Evolutionary conservation across 2,797 vertebrate species (phyloP).

Genomic region (Siniperca scherzeri): DNA sequence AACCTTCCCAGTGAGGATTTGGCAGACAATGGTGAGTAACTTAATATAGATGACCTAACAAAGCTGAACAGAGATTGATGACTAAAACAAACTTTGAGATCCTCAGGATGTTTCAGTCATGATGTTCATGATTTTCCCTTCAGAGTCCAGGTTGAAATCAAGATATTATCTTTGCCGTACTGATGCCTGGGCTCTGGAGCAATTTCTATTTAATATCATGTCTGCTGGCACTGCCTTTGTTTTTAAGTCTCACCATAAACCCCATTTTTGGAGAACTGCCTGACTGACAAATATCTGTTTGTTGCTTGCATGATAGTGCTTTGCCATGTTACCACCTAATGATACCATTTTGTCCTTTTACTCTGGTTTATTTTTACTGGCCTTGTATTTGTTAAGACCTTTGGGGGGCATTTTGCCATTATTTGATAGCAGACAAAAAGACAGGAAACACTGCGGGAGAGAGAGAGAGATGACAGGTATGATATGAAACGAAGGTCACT

Average conservation of each 20-base stretch:
- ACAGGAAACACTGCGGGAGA: background rate
- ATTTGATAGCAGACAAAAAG: background rate
- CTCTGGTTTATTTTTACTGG: background rate
- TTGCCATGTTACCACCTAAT: background rate
- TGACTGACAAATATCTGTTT: no score
- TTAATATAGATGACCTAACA: constrained; percentile 34
- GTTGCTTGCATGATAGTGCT: background rate
- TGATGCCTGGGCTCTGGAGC: background rate
- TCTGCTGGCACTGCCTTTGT: background rate
- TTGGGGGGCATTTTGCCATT: background rate
- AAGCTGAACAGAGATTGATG: constrained; percentile 30
- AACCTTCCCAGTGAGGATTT: constrained; percentile 32
- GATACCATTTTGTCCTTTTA: background rate
- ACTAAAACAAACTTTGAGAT: constrained; percentile 45
- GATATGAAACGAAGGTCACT: background rate
- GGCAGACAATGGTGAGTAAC: constrained; percentile 13
- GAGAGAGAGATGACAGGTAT: background rate
- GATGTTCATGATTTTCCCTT: constrained; percentile 7
- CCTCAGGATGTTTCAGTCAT: constrained; percentile 34
- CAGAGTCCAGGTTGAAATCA: constrained; percentile 3
- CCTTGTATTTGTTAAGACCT: background rate
- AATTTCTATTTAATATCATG: background rate
- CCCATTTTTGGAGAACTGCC: background rate
- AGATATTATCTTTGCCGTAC: background rate
- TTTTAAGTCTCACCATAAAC: background rate